A percentile compares a stretch with the other conserved stretches of the same genome.
Conservation (phyloP, 2,888 invertebrate genomes). For the Meandrusa payeni region DNA sequence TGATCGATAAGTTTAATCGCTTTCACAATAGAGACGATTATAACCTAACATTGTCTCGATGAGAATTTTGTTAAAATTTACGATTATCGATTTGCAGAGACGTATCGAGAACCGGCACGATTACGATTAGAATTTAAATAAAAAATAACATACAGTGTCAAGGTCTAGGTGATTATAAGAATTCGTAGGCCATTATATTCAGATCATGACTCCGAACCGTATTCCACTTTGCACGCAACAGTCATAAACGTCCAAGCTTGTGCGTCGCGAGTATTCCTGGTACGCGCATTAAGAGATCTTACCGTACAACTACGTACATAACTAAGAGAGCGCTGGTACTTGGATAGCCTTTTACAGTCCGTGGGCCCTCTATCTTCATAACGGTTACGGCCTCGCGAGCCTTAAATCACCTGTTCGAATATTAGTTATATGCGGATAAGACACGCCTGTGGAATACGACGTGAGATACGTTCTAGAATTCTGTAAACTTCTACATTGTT, state of each 20-base stretch:
- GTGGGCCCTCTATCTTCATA: slow-evolving; percentile 41
- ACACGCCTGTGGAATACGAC: slow-evolving; percentile 24
- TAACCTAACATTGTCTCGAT: slow-evolving; percentile 25
- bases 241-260: slow-evolving; percentile 12
- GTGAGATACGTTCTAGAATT: background rate
- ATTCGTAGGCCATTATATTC: slow-evolving; percentile 25
- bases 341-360: slow-evolving; percentile 37
- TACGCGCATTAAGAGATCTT: slow-evolving; percentile 25
- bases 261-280: slow-evolving; percentile 16
- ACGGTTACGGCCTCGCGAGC: slow-evolving; percentile 45
- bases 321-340: slow-evolving; percentile 18
- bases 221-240: slow-evolving; percentile 15
- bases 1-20: slow-evolving; percentile 27
- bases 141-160: slow-evolving; percentile 44
- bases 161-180: slow-evolving; percentile 47
- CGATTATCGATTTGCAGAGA: slow-evolving; percentile 9
- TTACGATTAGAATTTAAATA: slow-evolving; percentile 19
- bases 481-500: slow-evolving; percentile 5
- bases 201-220: slow-evolving; percentile 13
- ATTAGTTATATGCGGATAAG: slow-evolving; percentile 22
- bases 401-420: slow-evolving; percentile 47
- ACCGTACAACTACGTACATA: slow-evolving; percentile 27
- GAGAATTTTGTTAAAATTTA: slow-evolving; percentile 23
- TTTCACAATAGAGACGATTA: slow-evolving; percentile 26
- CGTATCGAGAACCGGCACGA: slow-evolving; percentile 12